Evolutionary conservation across 2,888 invertebrate genomes (phyloP), one percentile per base, ranked within the genome.

Genomic region (Andrena trimmerana): DNA sequence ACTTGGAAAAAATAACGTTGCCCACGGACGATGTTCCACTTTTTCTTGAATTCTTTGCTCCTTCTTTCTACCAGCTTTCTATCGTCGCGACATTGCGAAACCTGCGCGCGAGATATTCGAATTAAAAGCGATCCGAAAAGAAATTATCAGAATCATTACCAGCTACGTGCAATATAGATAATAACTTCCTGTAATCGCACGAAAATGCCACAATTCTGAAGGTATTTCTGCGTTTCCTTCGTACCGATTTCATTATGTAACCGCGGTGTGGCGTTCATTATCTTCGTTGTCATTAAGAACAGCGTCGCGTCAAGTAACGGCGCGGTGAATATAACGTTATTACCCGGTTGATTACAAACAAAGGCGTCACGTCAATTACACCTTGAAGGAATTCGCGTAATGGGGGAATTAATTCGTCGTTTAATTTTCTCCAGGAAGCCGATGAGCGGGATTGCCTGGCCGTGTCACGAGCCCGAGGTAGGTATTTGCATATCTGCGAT

Each of bases 401-500:
- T 76, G 73, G 69, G 69, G 60, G 66, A 83, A 76, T 75, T 65
- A 85, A 77, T 50, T 70, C 73, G 62, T 76, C 69, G 42, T 42
- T 78, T 36, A 57, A 72, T 79, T 74, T 77, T 74, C 83, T 65
- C 33, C 60, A 79, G 77, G 74, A 83, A 69, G 70, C 73, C 50
- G 48, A 20, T 48, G 59, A 1, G 54, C 20, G 59, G 60, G 24
- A 70, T 54, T 62, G 42, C 65, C 63, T 50, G 50, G 24, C 31
- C 33, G 36, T 78, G 31, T 57, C 63, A 20, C 16, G 67, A 84
- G 73, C 62, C 16, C 42, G 42, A 42, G 48, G 57, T 7, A 52
- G 65, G 74, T 71, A 84, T 84, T 86, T 79, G 71, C 86, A 81
- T 86, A 69, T 68, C 73, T 69, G 42, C 71, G 68, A 73, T 70